A percentile compares a stretch with the other conserved stretches of the same genome.
phyloP scores from a whole-genome alignment of 2,888 invertebrate species.

The Thymelicus sylvestris region DNA sequence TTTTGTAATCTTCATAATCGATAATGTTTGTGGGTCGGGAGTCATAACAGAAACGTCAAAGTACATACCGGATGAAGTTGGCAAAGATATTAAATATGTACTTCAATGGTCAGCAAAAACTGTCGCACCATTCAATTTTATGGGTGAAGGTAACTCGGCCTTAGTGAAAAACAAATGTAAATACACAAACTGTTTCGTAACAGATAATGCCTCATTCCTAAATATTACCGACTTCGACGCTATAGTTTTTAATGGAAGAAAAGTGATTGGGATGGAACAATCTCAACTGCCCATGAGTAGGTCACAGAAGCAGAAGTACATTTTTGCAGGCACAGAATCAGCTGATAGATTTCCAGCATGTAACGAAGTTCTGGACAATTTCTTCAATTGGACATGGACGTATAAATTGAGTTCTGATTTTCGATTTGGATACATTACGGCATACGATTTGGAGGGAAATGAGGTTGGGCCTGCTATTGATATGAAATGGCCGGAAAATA shows the following conservation, averaged over 20 bases:
- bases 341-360: constrained; percentile 58
- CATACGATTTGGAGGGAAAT: constrained; percentile 43
- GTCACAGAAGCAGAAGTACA: constrained; percentile 59
- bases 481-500: constrained; percentile 45
- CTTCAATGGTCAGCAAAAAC: constrained; percentile 42
- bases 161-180: constrained; percentile 44
- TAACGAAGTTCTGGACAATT: constrained; percentile 50
- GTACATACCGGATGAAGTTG: neutral
- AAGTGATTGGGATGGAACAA: constrained; percentile 39
- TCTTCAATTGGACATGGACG: constrained; percentile 55
- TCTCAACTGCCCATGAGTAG: constrained; percentile 44
- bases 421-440: constrained; percentile 47
- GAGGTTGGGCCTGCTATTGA: constrained; percentile 47
- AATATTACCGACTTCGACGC: constrained; percentile 41
- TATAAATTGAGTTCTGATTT: constrained; percentile 50
- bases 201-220: constrained; percentile 41
- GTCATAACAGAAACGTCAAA: neutral
- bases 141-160: constrained; percentile 42
- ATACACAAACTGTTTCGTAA: constrained; percentile 48
- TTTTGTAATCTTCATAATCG: neutral
- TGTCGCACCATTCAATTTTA: constrained; percentile 42
- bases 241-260: constrained; percentile 44
- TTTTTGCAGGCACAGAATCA: constrained; percentile 64
- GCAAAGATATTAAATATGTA: constrained; percentile 40
- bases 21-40: neutral